phyloP scores from a whole-genome alignment of 2,888 invertebrate species.

The Cremastobaeus sp. region DNA sequence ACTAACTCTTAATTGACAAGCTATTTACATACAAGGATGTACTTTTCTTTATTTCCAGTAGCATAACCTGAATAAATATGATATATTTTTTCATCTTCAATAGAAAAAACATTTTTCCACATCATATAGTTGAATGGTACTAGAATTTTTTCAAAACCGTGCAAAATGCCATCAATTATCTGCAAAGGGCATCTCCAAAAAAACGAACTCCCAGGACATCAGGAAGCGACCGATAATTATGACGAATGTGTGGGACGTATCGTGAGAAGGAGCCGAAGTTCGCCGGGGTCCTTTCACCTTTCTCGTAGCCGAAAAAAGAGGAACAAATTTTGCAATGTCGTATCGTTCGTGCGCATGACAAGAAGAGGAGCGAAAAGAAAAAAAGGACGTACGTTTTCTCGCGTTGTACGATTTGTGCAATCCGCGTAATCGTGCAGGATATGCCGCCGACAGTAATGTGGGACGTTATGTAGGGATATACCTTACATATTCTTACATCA shows the following conservation, averaged over 20 bases:
- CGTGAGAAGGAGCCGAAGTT: conserved; percentile 39
- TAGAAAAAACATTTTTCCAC: too few relatives aligned
- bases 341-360: conserved; percentile 1
- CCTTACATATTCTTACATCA: conserved; percentile 72
- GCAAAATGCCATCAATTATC: conserved; percentile 15
- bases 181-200: neutral
- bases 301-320: conserved; percentile 53
- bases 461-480: conserved; percentile 70
- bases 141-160: too few relatives aligned
- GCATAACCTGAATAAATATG: too few relatives aligned
- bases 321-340: conserved; percentile 59
- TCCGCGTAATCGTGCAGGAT: conserved; percentile 72
- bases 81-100: too few relatives aligned
- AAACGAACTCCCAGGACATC: conserved; percentile 8
- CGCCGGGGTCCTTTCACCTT: conserved; percentile 59
- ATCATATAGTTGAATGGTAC: too few relatives aligned
- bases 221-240: conserved; percentile 52
- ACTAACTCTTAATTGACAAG: too few relatives aligned
- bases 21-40: too few relatives aligned
- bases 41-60: too few relatives aligned
- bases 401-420: conserved; percentile 70
- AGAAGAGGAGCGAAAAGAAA: conserved; percentile 46
- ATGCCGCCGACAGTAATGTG: conserved; percentile 71
- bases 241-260: conserved; percentile 45
- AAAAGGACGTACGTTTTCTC: conserved; percentile 59